Evolutionary conservation across 2,888 invertebrate genomes (phyloP), one percentile per base, ranked within the genome.

Genomic region (Hoplodrina ambigua): DNA sequence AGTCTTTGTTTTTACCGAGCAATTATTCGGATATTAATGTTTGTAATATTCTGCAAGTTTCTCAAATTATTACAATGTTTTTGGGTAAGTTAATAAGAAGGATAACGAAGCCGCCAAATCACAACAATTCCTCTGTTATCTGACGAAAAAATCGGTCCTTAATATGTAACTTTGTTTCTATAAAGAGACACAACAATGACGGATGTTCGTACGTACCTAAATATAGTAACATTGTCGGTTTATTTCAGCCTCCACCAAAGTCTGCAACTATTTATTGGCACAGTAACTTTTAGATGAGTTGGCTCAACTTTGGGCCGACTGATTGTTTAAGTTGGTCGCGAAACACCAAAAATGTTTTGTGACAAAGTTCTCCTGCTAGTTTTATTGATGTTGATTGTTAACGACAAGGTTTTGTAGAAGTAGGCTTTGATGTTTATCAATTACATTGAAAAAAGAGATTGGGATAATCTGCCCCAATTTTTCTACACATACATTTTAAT

Each of bases 241-340:
- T 72, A 67, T 67, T 76, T 56, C 57, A 46, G 63, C 49, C 58
- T 44, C 60, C 60, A 54, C 50, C 10, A 46, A 54, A 62, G 72
- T 60, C 57, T 33, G 62, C 67, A 87, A 89, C 85, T 87, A 88
- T 88, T 88, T 88, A 87, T 87, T 88, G 84, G 83, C 67, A 72
- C 68, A 62, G 70, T 74, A 87, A 86, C 83, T 85, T 81, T 71
- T 64, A 77, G 83, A 88, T 85, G 86, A 86, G 84, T 85, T 85
- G 69, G 46, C 52, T 19, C 57, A 81, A 85, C 77, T 78, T 81
- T 64, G 58, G 53, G 55, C 63, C 60, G 71, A 78, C 74, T 87
- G 87, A 89, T 89, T 85, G 86, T 83, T 70, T 71, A 84, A 85
- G 81, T 87, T 87, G 58, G 69, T 63, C 57, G 68, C 53, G 61